Evolutionary conservation across 2,113 vertebrate genomes (phyloP), one percentile per base, ranked within the genome.

Genomic region (Carassius gibelio): DNA sequence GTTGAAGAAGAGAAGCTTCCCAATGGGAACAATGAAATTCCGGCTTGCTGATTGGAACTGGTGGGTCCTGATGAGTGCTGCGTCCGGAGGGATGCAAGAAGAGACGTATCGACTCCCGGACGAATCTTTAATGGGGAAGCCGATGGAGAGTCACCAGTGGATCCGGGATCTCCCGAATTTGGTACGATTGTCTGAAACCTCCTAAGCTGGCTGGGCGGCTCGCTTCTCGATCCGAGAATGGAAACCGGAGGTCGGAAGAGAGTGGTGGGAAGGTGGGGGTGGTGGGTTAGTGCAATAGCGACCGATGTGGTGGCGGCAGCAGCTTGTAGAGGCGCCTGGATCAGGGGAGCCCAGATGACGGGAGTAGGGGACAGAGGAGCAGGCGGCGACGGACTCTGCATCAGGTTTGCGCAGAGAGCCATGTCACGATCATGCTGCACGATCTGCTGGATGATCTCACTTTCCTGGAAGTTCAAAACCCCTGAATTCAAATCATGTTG

Each of bases 401-500:
- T 90, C 1, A 96, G 95, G 90, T 97, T 96, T 0, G 98, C 96
- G 0, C 96, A 97, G 92, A 96, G 95, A 2, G 98, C 98, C 98
- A 99, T 99, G 92, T 99, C 97, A 9, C 98, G 93, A 92, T 99
- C 98, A 0, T 98, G 98, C 91, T 97, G 97, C 84, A 99, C 98
- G 2, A 99, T 99, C 94, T 99, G 98, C 93, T 99, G 98, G 92
- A 99, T 99, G 89, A 99, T 99, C 94, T 98, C 98, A 26, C 94
- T 99, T 93, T 99, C 98, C 87, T 98, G 97, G 93, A 96, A 98
- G 95, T 99, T 99, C 91, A 99, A 96, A 75, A 96, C 97, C 4
- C 98, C 98, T 0, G 97, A 99, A 93, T 95, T 98, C 90, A 99
- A 96, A 94, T 99, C 98, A 0, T 99, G 97, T 89, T 99, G 98